Percentiles rank a stretch among this genome's conserved stretches.
Evolutionary conservation across 2,888 invertebrate species (phyloP).

Genomic region (Dynastes maya): DNA sequence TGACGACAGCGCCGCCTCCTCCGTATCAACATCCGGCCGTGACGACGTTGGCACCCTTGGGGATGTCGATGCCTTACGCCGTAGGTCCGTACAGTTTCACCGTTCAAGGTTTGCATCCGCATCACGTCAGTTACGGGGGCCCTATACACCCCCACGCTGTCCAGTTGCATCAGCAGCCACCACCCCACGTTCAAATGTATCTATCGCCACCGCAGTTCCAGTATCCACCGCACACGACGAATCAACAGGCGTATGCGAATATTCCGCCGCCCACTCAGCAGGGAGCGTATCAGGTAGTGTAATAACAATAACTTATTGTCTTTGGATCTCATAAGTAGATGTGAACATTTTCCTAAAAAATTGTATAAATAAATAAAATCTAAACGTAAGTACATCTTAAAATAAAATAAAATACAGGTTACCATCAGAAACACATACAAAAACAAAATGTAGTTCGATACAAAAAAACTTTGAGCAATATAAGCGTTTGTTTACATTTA

Average conservation of each 20-base stretch:
- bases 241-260: conserved; percentile 58
- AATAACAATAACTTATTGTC: no score
- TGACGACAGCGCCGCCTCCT: conserved; percentile 74
- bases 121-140: conserved; percentile 72
- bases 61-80: conserved; percentile 76
- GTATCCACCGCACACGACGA: conserved; percentile 63
- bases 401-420: no score
- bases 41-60: conserved; percentile 74
- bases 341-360: no score
- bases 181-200: conserved; percentile 73
- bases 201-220: conserved; percentile 70
- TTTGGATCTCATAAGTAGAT: no score
- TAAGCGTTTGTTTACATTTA: no score
- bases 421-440: no score
- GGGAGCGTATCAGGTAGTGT: conserved; percentile 56
- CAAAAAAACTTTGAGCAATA: no score
- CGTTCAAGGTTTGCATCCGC: conserved; percentile 72
- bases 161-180: conserved; percentile 64
- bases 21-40: conserved; percentile 75
- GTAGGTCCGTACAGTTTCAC: conserved; percentile 81
- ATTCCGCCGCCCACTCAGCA: conserved; percentile 59
- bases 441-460: no score
- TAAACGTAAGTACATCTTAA: no score
- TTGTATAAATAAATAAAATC: no score
- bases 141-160: conserved; percentile 72